phyloP scores from a whole-genome alignment of 2,888 invertebrate genomes.

The Agonopterix alstromeriana region DNA sequence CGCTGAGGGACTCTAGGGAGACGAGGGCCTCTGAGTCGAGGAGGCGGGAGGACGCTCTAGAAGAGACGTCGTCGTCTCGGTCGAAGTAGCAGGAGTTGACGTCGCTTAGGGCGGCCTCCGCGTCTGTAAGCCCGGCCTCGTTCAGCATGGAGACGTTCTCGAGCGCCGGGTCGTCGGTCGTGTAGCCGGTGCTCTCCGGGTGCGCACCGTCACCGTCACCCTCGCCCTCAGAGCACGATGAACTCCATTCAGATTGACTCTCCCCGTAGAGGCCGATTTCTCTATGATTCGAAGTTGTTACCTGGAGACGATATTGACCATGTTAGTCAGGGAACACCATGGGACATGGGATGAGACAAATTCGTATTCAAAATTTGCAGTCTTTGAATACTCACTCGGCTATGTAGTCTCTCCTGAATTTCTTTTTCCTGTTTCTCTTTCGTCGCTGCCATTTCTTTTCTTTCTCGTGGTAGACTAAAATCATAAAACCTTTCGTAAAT shows the following conservation, averaged over 20 bases:
- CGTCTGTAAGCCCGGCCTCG: slow-evolving; percentile 91
- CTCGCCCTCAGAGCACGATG: slow-evolving; percentile 75
- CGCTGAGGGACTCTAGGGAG: slow-evolving; percentile 87
- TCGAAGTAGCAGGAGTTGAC: slow-evolving; percentile 89
- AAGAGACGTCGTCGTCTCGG: slow-evolving; percentile 86
- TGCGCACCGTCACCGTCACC: slow-evolving; percentile 68
- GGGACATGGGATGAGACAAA: too few relatives aligned
- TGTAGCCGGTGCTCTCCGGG: slow-evolving; percentile 87
- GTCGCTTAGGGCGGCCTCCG: slow-evolving; percentile 91
- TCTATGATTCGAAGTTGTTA: slow-evolving; percentile 55
- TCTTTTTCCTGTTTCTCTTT: slow-evolving; percentile 55
- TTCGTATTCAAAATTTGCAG: neutral
- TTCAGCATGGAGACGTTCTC: slow-evolving; percentile 91
- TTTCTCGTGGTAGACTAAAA: slow-evolving; percentile 43
- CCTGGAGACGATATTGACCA: slow-evolving; percentile 24
- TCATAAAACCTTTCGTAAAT: neutral
- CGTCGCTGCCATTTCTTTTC: slow-evolving; percentile 38
- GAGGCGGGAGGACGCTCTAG: slow-evolving; percentile 88
- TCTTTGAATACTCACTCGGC: slow-evolving; percentile 40
- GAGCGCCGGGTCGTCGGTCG: slow-evolving; percentile 91
- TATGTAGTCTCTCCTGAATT: slow-evolving; percentile 53
- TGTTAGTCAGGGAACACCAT: too few relatives aligned
- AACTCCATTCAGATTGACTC: slow-evolving; percentile 90
- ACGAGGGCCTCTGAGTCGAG: slow-evolving; percentile 86
- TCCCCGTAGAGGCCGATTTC: slow-evolving; percentile 73